These are phyloP conservation scores for Clusia tigrina DNA, from an alignment of 2,888 invertebrate species.

Conservation along the genomic window DNA sequence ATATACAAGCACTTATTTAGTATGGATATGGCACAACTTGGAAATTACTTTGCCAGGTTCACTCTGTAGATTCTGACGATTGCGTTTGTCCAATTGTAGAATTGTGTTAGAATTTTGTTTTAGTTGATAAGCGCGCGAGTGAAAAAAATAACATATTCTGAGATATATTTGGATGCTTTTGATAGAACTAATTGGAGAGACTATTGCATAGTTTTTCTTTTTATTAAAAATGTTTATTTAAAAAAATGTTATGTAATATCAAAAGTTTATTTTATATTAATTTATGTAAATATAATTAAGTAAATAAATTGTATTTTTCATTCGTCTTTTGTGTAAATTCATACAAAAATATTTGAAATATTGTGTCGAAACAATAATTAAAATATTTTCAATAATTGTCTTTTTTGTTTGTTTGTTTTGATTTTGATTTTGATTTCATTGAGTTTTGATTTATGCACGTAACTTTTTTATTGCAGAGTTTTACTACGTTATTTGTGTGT, in stretches of 20 bases:
- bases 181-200: too few relatives aligned
- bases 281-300: background rate
- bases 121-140: background rate
- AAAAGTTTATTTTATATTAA: background rate
- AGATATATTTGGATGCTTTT: too few relatives aligned
- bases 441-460: conserved; percentile 23
- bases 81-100: too few relatives aligned
- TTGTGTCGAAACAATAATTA: conserved; percentile 22
- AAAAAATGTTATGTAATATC: conserved; percentile 8
- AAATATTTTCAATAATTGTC: too few relatives aligned
- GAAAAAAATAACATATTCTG: background rate
- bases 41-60: too few relatives aligned
- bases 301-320: conserved; percentile 21
- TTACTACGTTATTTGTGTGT: background rate
- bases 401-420: too few relatives aligned
- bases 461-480: too few relatives aligned
- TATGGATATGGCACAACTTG: too few relatives aligned
- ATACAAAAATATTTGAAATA: conserved; percentile 16
- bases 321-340: conserved; percentile 24
- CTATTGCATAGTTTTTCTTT: too few relatives aligned
- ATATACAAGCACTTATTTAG: too few relatives aligned
- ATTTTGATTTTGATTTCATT: conserved; percentile 23
- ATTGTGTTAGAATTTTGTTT: background rate
- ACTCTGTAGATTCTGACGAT: too few relatives aligned
- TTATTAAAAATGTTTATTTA: background rate